Base-by-base conservation (phyloP, 2,113 vertebrate genomes). In the Elephantulus edwardii region DNA sequence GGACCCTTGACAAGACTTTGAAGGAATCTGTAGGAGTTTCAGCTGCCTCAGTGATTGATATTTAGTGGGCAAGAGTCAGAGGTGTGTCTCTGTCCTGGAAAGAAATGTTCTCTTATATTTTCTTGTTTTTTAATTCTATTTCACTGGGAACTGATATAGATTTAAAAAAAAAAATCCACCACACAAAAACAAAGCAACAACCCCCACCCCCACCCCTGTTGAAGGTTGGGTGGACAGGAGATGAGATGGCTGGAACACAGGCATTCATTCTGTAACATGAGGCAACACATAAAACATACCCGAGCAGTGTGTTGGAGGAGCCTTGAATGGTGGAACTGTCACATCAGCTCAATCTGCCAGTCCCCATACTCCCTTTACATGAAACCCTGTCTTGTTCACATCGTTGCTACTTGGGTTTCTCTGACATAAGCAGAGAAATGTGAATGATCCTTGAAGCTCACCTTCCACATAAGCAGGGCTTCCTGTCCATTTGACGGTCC, bases 391-490 rank as follows among this genome's bases (percentile, higher is more conserved):
- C 56, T 56, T 24, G 6, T 58, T 38, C 17, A 30, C 3, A 5
- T n/a, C 19, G 26, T 2, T 40, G 33, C 60, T 66, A 70, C 30
- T 44, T 78, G 52, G 28, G 7, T 24, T 38, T 82, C 77, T 50
- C 80, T 33, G 60, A 50, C 66, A 11, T 0, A 9, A 8, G 12
- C 77, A 35, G 72, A 77, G 46, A 42, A 28, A 54, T 1, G 5
- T 1, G 4, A 26, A 54, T 5, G 33, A 48, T 50, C 11, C 12
- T 24, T 12, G 3, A 20, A 2, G 17, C 91, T 96, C 66, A 97
- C 97, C 96, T 96, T 95, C 97, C 97, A 97, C 42, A 96, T 66
- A 24, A 97, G 92, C 54, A 93, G 48, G 20, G 2, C 17, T 9
- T 92, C 44, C 26, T 54, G 72, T n/a, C 38, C 22, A 6, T 20